Base-by-base conservation (phyloP, 2,113 vertebrate genomes). In the Chunga burmeisteri region DNA sequence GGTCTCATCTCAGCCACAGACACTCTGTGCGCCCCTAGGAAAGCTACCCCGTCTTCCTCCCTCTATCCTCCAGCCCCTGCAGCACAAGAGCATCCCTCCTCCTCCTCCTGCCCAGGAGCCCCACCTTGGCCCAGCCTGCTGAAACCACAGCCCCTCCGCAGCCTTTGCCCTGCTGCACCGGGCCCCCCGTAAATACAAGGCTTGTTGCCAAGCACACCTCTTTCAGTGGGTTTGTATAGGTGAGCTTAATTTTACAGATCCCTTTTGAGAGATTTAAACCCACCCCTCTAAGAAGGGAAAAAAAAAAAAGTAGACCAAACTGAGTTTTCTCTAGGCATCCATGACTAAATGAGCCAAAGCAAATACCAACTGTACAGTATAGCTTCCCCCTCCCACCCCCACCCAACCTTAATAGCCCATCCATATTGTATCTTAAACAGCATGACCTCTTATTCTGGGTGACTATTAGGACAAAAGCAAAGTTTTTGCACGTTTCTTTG, bases 351-450 rank as follows among this genome's bases (percentile, higher is more conserved):
- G 46, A 83, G 95, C 90, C 77, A 95, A 97, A 96, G 90, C 90
- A 94, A 87, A 81, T 36, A 90, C 86, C 82, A 88, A 74, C 82
- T 40, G 52, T 81, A 91, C 61, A 94, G 38, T 25, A 47, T 1
- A 53, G 65, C 47, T 40, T 30, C 88, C 2, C 11, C 44, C 56
- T 23, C 42, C 27, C 20, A 18, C 62, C 29, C 74, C 27, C 21
- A 9, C 38, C 66, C 88, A 96, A 89, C 84, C 88, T 96, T 94
- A 97, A 97, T 94, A 95, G 96, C 86, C 93, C 95, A 94, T 95
- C 96, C 87, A 97, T 94, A 97, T 96, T 97, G 96, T 95, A 97
- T 96, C 98, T 94, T 90, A 95, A 98, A 96, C 95, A 85, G 95
- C 95, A 97, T 63, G 93, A 94, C 92, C 96, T 96, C 96, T 95